Base-by-base conservation (phyloP, 2,888 invertebrate species). In the Hyppa rectilinea region DNA sequence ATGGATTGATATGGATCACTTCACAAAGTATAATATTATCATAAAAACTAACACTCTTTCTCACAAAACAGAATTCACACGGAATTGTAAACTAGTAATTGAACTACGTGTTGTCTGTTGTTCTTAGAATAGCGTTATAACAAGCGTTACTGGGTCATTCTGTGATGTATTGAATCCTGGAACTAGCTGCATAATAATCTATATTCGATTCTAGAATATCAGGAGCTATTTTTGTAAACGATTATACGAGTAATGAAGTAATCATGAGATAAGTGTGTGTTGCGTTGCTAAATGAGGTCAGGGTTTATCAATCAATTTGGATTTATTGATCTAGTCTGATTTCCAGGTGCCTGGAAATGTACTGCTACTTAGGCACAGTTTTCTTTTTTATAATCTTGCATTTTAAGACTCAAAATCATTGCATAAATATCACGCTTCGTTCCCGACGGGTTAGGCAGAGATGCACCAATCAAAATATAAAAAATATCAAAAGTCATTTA, bases 111-210 rank as follows among this genome's bases (percentile, higher is more conserved):
- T 61, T n/a, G 17, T 40, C 38, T 68, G 50, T 26, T 10, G 64
- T 81, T 76, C 81, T 10, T 12, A 47, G 58, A 78, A 78, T 69
- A 69, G 14, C 20, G 20, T 23, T 59, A 47, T 43, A 61, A 58
- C 56, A 45, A 69, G 61, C 45, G 0, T 65, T 65, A 59, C 38
- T 81, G 45, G 78, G 81, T 69, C 81, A 81, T 26, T 31, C 34
- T n/a, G 29, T 52, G 53, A 59, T 53, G 26, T 47, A 62, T 68
- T 52, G 58, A 77, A 70, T 78, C 77, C 81, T 69, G 70, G 53
- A 76, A 78, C 38, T 26, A n/a, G n/a, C 43, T 20, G 34, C 34
- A 31, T 49, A 45, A 62, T 49, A 43, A 20, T 31, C 58, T 53
- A 66, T 63, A 69, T 62, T 76, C n/a, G 58, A 52, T 10, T 55